Percentiles rank a stretch among this genome's conserved stretches.
Evolutionary conservation across 2,113 vertebrate genomes (phyloP).

Genomic region (Naja naja): DNA sequence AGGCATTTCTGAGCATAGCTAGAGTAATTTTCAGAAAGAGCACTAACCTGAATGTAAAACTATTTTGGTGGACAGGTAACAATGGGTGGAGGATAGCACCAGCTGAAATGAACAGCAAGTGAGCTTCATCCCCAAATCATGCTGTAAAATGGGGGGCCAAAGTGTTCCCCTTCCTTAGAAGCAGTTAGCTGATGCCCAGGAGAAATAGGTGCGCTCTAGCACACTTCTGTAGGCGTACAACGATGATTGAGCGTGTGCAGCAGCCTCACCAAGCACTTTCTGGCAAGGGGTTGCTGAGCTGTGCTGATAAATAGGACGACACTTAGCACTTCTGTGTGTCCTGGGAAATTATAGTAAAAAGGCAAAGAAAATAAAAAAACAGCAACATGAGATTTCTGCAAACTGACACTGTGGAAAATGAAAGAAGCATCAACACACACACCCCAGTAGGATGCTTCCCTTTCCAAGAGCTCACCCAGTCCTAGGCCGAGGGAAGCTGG

Average conservation of each 20-base stretch:
- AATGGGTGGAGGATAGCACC: neutral
- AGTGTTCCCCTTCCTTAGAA: neutral
- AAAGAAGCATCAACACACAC: too few species aligned
- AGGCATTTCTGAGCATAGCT: neutral
- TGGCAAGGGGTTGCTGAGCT: neutral
- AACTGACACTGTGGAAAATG: neutral
- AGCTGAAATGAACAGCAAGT: neutral
- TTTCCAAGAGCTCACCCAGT: neutral
- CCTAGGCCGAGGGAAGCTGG: neutral
- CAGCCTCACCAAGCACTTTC: neutral
- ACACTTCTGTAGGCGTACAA: neutral
- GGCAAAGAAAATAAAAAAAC: too few species aligned
- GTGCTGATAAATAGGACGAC: neutral
- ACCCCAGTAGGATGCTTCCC: too few species aligned
- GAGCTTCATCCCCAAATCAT: neutral
- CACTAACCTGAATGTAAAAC: neutral
- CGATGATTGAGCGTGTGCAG: neutral
- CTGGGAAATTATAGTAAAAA: neutral
- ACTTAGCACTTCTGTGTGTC: neutral
- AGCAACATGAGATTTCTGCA: neutral
- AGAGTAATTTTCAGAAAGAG: neutral
- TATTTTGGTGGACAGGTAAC: neutral
- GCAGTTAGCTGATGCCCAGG: neutral
- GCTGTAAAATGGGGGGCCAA: neutral
- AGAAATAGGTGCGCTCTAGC: neutral